Conservation (phyloP, 1,140 invertebrate species). For the Polyergus mexicanus region DNA sequence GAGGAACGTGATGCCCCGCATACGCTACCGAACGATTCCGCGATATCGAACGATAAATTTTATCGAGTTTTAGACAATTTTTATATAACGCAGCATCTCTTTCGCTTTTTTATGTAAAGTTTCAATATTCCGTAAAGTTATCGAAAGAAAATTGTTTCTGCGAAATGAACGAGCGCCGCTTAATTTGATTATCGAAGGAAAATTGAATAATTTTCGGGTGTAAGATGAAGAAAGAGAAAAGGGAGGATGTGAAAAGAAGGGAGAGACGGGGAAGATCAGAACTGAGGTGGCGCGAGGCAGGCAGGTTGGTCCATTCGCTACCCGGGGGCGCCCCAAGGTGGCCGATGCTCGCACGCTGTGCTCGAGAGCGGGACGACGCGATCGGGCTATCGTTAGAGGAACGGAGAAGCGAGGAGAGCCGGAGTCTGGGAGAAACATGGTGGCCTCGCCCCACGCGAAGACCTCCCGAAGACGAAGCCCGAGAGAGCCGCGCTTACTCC, state of each 20-base stretch:
- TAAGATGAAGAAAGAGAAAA: constrained; percentile 35
- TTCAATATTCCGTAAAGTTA: background rate
- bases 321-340: constrained; percentile 85
- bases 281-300: constrained; percentile 71
- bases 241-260: background rate
- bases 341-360: constrained; percentile 81
- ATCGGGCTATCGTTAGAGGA: constrained; percentile 26
- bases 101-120: background rate
- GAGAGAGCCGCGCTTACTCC: constrained; percentile 65
- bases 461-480: constrained; percentile 81
- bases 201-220: background rate
- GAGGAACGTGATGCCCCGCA: background rate
- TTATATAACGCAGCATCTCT: background rate
- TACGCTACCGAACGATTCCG: background rate
- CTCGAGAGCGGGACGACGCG: constrained; percentile 62
- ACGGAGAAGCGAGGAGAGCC: constrained; percentile 70
- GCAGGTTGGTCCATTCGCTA: constrained; percentile 83
- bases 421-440: constrained; percentile 82
- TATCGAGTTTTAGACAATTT: background rate
- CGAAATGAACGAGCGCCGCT: background rate
- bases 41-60: background rate
- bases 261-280: constrained; percentile 61
- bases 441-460: constrained; percentile 86
- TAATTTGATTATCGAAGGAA: background rate
- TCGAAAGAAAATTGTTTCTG: background rate